phyloP scores from a whole-genome alignment of 92 coral and sea anemone genomes.

The Ricordea florida region DNA sequence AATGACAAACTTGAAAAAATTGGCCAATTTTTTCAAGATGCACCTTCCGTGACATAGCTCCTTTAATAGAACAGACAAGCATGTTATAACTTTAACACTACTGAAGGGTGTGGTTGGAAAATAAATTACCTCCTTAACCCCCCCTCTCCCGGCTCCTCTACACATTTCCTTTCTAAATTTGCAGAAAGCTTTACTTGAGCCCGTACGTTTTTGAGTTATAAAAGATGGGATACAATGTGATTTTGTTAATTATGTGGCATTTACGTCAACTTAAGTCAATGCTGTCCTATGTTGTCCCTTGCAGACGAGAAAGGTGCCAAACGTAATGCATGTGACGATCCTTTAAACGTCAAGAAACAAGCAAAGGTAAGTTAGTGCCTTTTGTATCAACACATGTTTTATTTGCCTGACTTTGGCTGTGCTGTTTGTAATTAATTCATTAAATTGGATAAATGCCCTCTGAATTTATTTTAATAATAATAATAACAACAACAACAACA shows the following conservation, averaged over 20 bases:
- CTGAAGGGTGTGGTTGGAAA: slow-evolving; percentile 4
- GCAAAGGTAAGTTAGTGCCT: slow-evolving; percentile 3
- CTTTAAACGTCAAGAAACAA: slow-evolving; percentile 7
- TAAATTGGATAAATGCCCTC: too few relatives aligned
- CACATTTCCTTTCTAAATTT: slow-evolving; percentile 6
- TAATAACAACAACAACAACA: too few relatives aligned
- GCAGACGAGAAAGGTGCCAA: not conserved
- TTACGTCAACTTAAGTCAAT: not conserved
- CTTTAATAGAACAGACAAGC: too few relatives aligned
- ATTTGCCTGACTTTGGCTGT: not conserved
- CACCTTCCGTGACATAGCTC: not conserved
- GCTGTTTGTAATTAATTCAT: too few relatives aligned
- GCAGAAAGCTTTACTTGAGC: slow-evolving; percentile 5
- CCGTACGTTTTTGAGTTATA: not conserved
- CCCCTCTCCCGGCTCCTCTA: not conserved
- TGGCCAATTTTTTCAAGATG: too few relatives aligned
- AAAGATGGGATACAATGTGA: not conserved
- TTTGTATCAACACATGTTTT: not conserved
- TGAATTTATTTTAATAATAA: too few relatives aligned
- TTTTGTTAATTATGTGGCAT: not conserved
- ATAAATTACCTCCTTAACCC: slow-evolving; percentile 2
- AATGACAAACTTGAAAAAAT: too few relatives aligned
- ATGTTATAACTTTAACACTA: not conserved
- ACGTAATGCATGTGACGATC: slow-evolving; percentile 13
- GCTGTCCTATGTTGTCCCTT: slow-evolving; percentile 6